phyloP scores from a whole-genome alignment of 2,797 vertebrate species.

The Takifugu ocellatus region DNA sequence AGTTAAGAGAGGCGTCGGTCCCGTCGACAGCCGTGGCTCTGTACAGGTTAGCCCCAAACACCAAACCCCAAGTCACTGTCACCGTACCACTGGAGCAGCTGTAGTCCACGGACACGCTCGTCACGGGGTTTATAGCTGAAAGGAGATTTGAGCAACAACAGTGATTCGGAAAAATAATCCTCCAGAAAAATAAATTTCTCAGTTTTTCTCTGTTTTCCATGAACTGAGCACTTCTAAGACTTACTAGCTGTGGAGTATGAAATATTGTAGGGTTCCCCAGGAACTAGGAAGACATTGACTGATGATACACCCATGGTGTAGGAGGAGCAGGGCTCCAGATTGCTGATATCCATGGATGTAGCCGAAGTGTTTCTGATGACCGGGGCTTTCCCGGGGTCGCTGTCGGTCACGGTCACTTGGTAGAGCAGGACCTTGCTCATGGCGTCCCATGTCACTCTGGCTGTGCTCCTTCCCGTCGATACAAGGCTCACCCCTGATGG shows the following conservation, averaged over 20 bases:
- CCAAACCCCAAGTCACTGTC: conserved; percentile 65
- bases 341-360: conserved; percentile 47
- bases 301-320: conserved; percentile 77
- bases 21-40: conserved; percentile 51
- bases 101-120: conserved; percentile 57
- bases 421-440: conserved; percentile 70
- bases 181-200: background rate
- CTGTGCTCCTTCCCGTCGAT: conserved; percentile 44
- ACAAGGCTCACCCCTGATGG: conserved; percentile 53
- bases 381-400: conserved; percentile 6
- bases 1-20: conserved; percentile 52
- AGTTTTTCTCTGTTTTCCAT: background rate
- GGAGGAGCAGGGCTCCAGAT: conserved; percentile 72
- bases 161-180: background rate
- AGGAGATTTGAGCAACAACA: background rate
- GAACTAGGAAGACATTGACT: conserved; percentile 63
- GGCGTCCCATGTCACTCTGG: conserved; percentile 59
- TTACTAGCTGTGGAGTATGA: conserved; percentile 67
- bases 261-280: conserved; percentile 68
- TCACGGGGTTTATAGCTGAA: conserved; percentile 65
- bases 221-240: conserved; percentile 35
- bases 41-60: conserved; percentile 68
- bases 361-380: conserved; percentile 39
- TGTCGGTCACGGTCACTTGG: conserved; percentile 60
- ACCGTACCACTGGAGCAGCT: conserved; percentile 57